Base-by-base conservation (phyloP, 2,113 vertebrate genomes). In the Procavia capensis region DNA sequence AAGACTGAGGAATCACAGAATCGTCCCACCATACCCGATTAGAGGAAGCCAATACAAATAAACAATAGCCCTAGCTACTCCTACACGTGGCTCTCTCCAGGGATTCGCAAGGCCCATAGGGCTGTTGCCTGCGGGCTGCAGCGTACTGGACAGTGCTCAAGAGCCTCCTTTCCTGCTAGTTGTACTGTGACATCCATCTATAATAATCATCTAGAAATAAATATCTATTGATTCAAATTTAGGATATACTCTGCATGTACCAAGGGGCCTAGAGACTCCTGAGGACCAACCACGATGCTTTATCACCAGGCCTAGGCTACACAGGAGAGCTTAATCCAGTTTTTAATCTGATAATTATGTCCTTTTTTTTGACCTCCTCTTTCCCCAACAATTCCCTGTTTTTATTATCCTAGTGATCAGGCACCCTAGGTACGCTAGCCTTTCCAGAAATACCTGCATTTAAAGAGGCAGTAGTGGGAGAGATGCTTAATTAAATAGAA, bases 141-240 rank as follows among this genome's bases (percentile, higher is more conserved):
- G 6, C 14, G 9, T 10, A 4, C 17, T 11, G 31, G 54, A 39
- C 0, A 79, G 68, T 5, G n/a, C 34, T 27, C 0, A 36, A 3
- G 34, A 34, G 64, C 20, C 57, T 25, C n/a, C 34, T 45, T 79
- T 85, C 27, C n/a, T 79, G 88, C 29, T n/a, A 45, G 43, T 2
- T 86, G 70, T 47, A 83, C 22, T 54, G 63, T 79, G 57, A 89
- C 13, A 54, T 54, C 24, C 8, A 72, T 8, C 36, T 86, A 43
- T 25, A 31, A 39, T 19, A 24, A 20, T 74, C 45, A 43, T 87
- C 54, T 63, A 90, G 61, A 31, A 92, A 9, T 39, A 47, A 74
- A 31, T 39, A 50, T 57, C 39, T 41, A 50, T 20, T 47, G 41
- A 92, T 27, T 80, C 17, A 27, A 45, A 87, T 84, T 91, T 75